Evolutionary conservation across 2,888 invertebrate genomes (phyloP).

Genomic region (Drosophila austrosaltans): DNA sequence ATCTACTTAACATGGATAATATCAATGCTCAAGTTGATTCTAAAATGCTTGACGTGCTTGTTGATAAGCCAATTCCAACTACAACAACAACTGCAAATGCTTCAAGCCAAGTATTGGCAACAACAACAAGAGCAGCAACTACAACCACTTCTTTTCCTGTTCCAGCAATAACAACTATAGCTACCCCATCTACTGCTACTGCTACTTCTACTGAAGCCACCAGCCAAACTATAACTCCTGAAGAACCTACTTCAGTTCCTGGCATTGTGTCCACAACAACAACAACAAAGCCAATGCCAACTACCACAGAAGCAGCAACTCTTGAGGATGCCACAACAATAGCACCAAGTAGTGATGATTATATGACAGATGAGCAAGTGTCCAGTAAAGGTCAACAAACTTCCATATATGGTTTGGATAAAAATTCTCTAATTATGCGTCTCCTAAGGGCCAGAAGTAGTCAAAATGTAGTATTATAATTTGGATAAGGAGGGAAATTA

Average conservation of each 20-base stretch:
- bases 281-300: constrained; percentile 5
- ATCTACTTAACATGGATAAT: neutral
- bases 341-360: constrained; percentile 50
- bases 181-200: constrained; percentile 20
- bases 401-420: constrained; percentile 64
- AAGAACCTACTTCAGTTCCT: neutral
- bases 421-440: constrained; percentile 71
- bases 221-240: constrained; percentile 30
- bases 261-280: constrained; percentile 14
- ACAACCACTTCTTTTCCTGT: neutral
- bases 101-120: neutral
- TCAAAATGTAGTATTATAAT: constrained; percentile 43
- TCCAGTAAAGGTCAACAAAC: constrained; percentile 38
- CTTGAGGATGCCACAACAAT: constrained; percentile 18
- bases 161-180: neutral
- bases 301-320: constrained; percentile 17
- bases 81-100: neutral
- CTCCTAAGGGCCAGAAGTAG: constrained; percentile 56
- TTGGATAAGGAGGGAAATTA: neutral
- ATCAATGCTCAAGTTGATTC: neutral
- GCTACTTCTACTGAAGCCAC: constrained; percentile 23
- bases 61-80: neutral
- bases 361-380: constrained; percentile 44
- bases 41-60: neutral
- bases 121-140: neutral